Evolutionary conservation across 30 jellyfish, hydroid and myxozoan species (phyloP).

Genomic region (Hydractinia symbiolongicarpus): DNA sequence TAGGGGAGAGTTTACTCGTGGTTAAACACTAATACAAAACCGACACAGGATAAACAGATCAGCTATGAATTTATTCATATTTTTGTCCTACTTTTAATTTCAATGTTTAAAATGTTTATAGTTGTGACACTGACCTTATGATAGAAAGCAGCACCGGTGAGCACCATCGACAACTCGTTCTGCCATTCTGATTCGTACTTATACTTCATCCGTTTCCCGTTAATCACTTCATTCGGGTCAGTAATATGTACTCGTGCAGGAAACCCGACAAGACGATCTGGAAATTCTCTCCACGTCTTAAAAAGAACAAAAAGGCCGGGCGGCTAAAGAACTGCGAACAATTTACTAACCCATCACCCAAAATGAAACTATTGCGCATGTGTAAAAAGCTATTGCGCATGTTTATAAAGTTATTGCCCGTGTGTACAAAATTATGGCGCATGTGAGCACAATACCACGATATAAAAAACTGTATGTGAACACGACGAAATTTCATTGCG

Average conservation of each 20-base stretch:
- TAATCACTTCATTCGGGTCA: conserved; percentile 28
- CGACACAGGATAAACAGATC: no score
- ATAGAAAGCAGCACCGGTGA: conserved; percentile 92
- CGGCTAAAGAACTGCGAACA: neutral
- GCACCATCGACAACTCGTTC: conserved; percentile 85
- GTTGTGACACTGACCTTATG: conserved; percentile 55
- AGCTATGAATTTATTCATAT: no score
- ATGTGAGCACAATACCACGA: neutral
- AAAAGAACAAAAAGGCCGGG: neutral
- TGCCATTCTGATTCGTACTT: conserved; percentile 88
- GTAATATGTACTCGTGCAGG: conserved; percentile 73
- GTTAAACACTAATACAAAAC: no score
- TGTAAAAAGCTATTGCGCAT: no score
- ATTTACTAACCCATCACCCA: neutral
- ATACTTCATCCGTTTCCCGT: conserved; percentile 31
- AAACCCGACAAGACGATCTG: conserved; percentile 89
- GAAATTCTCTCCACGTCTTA: conserved; percentile 67
- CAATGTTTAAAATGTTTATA: no score
- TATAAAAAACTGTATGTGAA: neutral
- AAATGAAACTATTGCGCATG: no score
- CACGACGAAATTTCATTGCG: no score
- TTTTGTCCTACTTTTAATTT: no score
- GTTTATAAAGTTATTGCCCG: no score
- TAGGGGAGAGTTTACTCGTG: no score
- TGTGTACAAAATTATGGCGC: no score